Base-by-base conservation (phyloP, 2,113 vertebrate genomes). In the Rhinoderma darwinii region DNA sequence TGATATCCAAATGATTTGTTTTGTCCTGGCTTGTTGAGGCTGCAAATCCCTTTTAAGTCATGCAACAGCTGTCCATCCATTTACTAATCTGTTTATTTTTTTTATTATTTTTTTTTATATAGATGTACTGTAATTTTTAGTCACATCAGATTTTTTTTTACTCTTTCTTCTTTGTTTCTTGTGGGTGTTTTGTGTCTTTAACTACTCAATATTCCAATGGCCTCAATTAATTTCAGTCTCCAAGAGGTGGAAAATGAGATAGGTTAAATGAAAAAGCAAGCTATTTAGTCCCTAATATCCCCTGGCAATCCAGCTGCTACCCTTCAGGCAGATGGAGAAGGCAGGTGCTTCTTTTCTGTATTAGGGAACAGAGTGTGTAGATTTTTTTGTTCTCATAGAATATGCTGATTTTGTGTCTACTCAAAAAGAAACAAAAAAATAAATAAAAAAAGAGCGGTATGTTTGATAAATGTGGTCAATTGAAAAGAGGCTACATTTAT, bases 31-130 rank as follows among this genome's bases (percentile, higher is more conserved):
- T 84, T 22, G 30, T n/a, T 25, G 63, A 81, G 18, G 76, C 66
- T 81, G 51, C 50, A 84, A 84, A 88, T 84, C 82, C 76, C 51
- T 80, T n/a, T 84, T 74, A 81, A 73, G 51, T 61, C 50, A 74
- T 9, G 32, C 37, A 86, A 44, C 83, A 39, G 76, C 51, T 88
- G 75, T 41, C 68, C 44, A 73, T 51, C 66, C 50, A 74, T 87
- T 83, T 56, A 43, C 14, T 83, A 47, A 70, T 83, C 37, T 39
- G 17, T 77, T 44, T 32, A 15, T 84, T 84, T 61, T 17, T 27
- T 39, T n/a, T n/a, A n/a, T n/a, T 50, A 43, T 56, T 72, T 27
- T 56, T 8, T 51, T 14, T 61, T n/a, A 41, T 11, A 43, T 35
- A n/a, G n/a, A n/a, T 72, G 20, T 72, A 72, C n/a, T n/a, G n/a